phyloP scores from a whole-genome alignment of 2,113 vertebrate species.

The Triplophysa siluroides region DNA sequence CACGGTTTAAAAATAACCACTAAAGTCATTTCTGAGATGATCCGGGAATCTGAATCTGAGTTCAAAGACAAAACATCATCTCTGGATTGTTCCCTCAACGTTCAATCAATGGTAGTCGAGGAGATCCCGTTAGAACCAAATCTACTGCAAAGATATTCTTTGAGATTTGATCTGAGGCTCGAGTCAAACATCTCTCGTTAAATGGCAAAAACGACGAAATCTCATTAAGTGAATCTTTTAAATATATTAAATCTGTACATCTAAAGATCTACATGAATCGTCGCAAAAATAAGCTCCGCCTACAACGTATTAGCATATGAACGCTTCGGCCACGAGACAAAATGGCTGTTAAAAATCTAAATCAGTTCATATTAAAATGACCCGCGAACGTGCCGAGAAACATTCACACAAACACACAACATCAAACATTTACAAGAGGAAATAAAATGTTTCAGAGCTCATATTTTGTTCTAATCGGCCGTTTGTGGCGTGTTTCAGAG shows the following conservation, averaged over 20 bases:
- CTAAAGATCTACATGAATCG: constrained; percentile 26
- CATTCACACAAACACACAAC: neutral
- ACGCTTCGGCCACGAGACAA: constrained; percentile 30
- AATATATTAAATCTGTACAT: constrained; percentile 54
- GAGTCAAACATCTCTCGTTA: neutral
- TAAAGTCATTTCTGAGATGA: constrained; percentile 10
- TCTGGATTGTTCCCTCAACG: neutral
- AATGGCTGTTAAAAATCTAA: constrained; percentile 11
- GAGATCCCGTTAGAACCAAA: neutral
- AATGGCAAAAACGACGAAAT: constrained; percentile 20
- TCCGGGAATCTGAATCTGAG: constrained; percentile 1
- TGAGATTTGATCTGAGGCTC: neutral
- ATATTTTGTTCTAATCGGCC: constrained; percentile 5
- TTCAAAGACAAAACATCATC: neutral
- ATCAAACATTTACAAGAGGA: neutral
- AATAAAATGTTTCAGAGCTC: neutral
- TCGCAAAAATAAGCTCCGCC: neutral
- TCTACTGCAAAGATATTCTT: too few species aligned
- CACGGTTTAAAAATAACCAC: constrained; percentile 19
- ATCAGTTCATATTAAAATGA: constrained; percentile 32
- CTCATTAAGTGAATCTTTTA: constrained; percentile 32
- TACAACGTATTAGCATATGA: constrained; percentile 8
- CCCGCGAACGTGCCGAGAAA: too few species aligned
- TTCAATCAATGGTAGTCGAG: neutral
- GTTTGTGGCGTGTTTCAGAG: neutral